Conservation (phyloP, 2,888 invertebrate genomes). For the Teleogryllus oceanicus region DNA sequence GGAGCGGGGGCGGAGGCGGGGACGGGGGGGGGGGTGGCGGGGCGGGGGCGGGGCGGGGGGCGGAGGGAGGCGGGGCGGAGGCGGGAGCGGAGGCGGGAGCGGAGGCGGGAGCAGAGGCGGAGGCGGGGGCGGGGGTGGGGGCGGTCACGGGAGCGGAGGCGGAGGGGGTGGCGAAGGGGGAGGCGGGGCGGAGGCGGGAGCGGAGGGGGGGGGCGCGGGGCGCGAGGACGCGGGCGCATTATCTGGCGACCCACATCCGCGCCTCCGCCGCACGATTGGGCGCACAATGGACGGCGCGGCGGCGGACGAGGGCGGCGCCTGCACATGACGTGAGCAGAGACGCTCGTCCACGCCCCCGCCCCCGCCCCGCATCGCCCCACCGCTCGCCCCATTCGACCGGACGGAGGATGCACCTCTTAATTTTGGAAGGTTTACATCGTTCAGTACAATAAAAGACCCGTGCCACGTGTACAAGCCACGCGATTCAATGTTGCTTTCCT, state of each 20-base stretch:
- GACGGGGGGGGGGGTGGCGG: too few relatives aligned
- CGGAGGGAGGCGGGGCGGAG: too few relatives aligned
- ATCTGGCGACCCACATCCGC: neutral
- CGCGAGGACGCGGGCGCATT: neutral
- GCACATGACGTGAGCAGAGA: neutral
- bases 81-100: too few relatives aligned
- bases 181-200: neutral
- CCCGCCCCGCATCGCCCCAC: neutral
- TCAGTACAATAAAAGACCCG: too few relatives aligned
- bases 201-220: neutral
- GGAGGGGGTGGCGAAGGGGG: neutral
- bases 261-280: neutral
- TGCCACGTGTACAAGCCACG: too few relatives aligned
- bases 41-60: too few relatives aligned
- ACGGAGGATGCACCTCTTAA: too few relatives aligned
- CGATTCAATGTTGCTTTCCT: too few relatives aligned
- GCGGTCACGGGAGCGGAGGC: neutral
- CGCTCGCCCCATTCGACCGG: neutral
- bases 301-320: neutral
- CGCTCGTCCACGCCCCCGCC: neutral
- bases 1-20: too few relatives aligned
- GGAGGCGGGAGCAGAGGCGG: too few relatives aligned
- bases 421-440: too few relatives aligned
- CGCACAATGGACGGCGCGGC: neutral
- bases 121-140: too few relatives aligned